Evolutionary conservation across 30 jellyfish, hydroid and myxozoan species (phyloP).

Genomic region (Aurelia sp.): DNA sequence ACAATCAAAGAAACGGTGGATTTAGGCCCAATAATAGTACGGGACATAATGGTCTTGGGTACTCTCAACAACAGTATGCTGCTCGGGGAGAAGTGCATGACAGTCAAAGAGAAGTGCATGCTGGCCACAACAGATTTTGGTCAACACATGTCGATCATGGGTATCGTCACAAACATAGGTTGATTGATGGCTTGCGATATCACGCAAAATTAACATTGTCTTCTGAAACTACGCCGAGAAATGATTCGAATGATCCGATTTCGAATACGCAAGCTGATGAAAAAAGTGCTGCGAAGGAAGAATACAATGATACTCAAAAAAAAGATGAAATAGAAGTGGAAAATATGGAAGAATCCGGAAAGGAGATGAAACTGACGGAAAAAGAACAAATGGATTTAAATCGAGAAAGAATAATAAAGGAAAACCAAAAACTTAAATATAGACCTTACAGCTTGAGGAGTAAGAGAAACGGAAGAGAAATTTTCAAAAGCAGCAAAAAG

Average conservation of each 20-base stretch:
- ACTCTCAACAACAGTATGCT: background rate
- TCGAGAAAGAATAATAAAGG: slow-evolving; percentile 23
- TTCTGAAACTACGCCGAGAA: slow-evolving; percentile 13
- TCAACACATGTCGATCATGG: background rate
- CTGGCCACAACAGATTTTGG: slow-evolving; percentile 33
- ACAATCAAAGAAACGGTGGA: slow-evolving; percentile 1
- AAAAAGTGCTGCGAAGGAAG: no score
- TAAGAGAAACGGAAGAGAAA: slow-evolving; percentile 16
- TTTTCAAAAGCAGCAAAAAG: background rate
- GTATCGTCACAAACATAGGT: slow-evolving; percentile 48
- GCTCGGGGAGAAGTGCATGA: background rate
- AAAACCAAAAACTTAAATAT: slow-evolving; percentile 55
- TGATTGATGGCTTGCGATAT: slow-evolving; percentile 56
- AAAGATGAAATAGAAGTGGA: background rate
- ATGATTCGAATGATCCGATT: background rate
- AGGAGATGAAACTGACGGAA: slow-evolving; percentile 5
- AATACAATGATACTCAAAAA: background rate
- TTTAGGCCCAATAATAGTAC: slow-evolving; percentile 9
- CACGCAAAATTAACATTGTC: slow-evolving; percentile 34
- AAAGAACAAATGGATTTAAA: slow-evolving; percentile 35
- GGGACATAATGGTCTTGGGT: slow-evolving; percentile 18
- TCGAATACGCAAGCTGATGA: no score
- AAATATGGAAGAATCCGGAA: background rate
- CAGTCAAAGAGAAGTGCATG: slow-evolving; percentile 6
- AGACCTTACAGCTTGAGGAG: slow-evolving; percentile 80